A percentile compares a stretch with the other conserved stretches of the same genome.
Conservation (phyloP, 2,888 invertebrate genomes). For the Neoascia interrupta region DNA sequence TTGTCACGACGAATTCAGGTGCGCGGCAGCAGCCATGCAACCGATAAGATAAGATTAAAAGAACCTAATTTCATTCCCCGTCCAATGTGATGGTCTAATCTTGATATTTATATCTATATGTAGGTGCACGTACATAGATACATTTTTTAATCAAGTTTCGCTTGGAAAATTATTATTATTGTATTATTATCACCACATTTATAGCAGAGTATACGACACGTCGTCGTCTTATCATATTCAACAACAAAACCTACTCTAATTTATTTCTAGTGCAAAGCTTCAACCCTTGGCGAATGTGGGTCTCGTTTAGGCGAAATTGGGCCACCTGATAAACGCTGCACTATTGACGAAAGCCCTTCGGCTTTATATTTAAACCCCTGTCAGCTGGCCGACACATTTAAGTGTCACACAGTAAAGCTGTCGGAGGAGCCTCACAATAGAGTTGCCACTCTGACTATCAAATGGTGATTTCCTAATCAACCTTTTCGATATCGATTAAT, state of each 20-base stretch:
- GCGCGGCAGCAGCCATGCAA: constrained; percentile 29
- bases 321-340: background rate
- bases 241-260: constrained; percentile 48
- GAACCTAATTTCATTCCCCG: constrained; percentile 49
- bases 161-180: constrained; percentile 34
- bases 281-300: constrained; percentile 1
- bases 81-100: constrained; percentile 54
- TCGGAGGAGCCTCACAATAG: background rate
- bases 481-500: constrained; percentile 43
- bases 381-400: background rate
- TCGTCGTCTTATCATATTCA: constrained; percentile 41
- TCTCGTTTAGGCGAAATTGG: background rate
- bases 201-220: constrained; percentile 4
- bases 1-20: constrained; percentile 18
- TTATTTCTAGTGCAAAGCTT: constrained; percentile 42
- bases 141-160: constrained; percentile 36
- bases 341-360: background rate
- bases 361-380: background rate
- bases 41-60: constrained; percentile 63
- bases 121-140: constrained; percentile 29
- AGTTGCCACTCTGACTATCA: background rate
- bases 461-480: constrained; percentile 36
- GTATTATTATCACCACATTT: constrained; percentile 35
- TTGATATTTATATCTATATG: constrained; percentile 53
- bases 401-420: constrained; percentile 11